Percentiles rank a stretch among this genome's conserved stretches.
Evolutionary conservation across 2,797 vertebrate species (phyloP).

Genomic region (Acanthurus tractus): DNA sequence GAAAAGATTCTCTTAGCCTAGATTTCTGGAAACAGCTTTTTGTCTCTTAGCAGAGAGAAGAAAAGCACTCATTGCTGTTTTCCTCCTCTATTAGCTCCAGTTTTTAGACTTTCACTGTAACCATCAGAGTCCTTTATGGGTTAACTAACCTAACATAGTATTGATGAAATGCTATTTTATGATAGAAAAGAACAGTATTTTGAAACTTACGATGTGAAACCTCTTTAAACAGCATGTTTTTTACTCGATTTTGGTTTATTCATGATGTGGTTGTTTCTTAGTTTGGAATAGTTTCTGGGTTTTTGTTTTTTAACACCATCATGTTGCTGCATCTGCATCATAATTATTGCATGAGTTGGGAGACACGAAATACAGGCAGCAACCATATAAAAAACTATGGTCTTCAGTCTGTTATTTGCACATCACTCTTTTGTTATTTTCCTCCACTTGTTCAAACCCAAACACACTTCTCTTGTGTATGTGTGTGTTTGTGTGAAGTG

Average conservation of each 20-base stretch:
- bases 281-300: neutral
- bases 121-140: conserved; percentile 1
- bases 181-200: neutral
- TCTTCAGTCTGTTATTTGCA: conserved; percentile 25
- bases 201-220: neutral
- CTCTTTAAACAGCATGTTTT: neutral
- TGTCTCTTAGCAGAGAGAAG: conserved; percentile 38
- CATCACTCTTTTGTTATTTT: conserved; percentile 24
- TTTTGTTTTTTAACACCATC: neutral
- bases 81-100: conserved; percentile 23
- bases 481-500: conserved; percentile 16
- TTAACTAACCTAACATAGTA: conserved; percentile 1
- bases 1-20: conserved; percentile 72
- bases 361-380: neutral
- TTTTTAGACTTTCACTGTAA: conserved; percentile 19
- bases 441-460: conserved; percentile 28
- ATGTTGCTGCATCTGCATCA: neutral
- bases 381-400: neutral
- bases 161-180: neutral
- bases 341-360: conserved; percentile 3
- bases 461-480: conserved; percentile 1
- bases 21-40: conserved; percentile 67
- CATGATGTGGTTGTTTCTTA: neutral
- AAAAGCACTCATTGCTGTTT: conserved; percentile 56
- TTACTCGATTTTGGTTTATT: neutral